Conservation (phyloP, 2,113 vertebrate species). For the Pao palembangensis region DNA sequence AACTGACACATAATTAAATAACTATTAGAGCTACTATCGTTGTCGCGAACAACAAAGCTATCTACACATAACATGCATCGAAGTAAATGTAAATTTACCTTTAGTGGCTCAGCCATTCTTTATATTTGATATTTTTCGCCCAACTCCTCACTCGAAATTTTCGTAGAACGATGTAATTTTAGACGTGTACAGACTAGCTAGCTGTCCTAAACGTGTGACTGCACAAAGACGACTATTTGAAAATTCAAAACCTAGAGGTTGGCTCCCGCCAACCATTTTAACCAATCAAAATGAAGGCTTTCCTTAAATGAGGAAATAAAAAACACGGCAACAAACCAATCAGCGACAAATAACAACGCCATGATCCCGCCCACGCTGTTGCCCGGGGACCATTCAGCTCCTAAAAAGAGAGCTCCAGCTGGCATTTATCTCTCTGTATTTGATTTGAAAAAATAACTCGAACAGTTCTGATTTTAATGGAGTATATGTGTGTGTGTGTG, state of each 20-base stretch:
- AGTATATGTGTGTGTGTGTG: no score
- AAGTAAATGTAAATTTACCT: conserved; percentile 51
- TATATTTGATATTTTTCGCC: neutral
- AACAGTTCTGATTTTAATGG: no score
- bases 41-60: neutral
- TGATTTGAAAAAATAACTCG: no score
- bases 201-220: no score
- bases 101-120: conserved; percentile 69
- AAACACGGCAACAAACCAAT: neutral
- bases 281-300: neutral
- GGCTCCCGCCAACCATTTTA: neutral
- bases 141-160: neutral
- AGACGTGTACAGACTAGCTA: neutral
- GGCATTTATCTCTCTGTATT: no score
- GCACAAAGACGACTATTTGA: neutral
- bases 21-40: no score
- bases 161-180: neutral
- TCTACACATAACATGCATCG: neutral
- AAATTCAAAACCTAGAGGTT: neutral
- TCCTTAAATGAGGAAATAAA: no score
- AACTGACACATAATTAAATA: no score
- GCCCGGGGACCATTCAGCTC: neutral
- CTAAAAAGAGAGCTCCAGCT: neutral
- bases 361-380: neutral
- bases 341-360: neutral